Base-by-base conservation (phyloP, 2,888 invertebrate genomes). In the Phanerotoma sp. region DNA sequence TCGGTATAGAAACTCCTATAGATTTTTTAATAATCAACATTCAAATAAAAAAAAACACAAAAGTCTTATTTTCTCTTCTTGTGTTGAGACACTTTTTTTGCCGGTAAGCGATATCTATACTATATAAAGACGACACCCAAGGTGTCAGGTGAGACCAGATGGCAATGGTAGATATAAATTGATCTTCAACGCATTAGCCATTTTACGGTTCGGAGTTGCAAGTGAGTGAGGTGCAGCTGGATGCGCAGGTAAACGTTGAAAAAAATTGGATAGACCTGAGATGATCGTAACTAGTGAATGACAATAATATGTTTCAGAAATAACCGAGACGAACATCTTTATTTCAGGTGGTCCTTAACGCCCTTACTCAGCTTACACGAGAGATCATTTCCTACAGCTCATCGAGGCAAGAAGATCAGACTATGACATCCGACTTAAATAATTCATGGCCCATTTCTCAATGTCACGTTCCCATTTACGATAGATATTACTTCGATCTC, bases 91-190 rank as follows among this genome's bases (percentile, higher is more conserved):
- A n/a, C n/a, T n/a, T n/a, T n/a, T n/a, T n/a, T n/a, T n/a, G n/a
- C n/a, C n/a, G n/a, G n/a, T n/a, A n/a, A n/a, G n/a, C 67, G 72
- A 72, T 71, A 71, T 69, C 66, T 66, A 64, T 63, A 67, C 69
- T 68, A 70, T 70, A 69, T 64, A 67, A 64, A 63, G 33, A 46
- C 33, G 33, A 32, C 46, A 46, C 75, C 73, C 75, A 75, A 73
- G 73, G 71, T 74, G 74, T 74, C 68, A 67, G 70, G 41, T 64
- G 61, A 60, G 56, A 61, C 60, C 63, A 68, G 75, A 74, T 74
- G 69, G 71, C 66, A 66, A 63, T 64, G 60, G 44, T 58, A 65
- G 74, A 74, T 73, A 74, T 61, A 54, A 32, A 25, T 33, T 58
- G 50, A 57, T 66, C 64, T 64, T 61, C 54, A 32, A 52, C 62